phyloP scores from a whole-genome alignment of 2,113 vertebrate genomes.

The Melanostigma gelatinosum region DNA sequence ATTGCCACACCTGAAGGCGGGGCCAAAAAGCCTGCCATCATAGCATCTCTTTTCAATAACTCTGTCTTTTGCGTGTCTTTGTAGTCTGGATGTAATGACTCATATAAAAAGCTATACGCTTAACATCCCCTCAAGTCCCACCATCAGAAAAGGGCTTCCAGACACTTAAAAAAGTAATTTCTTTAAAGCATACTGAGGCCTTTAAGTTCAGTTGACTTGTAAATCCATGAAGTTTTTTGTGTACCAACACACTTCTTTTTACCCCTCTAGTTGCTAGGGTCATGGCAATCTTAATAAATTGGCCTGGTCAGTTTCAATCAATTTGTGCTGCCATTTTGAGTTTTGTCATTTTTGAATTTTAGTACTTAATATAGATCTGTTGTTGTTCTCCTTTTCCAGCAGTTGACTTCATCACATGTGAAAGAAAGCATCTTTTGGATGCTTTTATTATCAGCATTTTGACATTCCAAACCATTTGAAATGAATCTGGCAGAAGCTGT shows the following conservation, averaged over 20 bases:
- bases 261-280: neutral
- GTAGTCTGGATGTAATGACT: neutral
- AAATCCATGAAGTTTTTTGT: neutral
- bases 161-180: neutral
- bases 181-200: conserved; percentile 10
- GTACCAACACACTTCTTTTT: conserved; percentile 5
- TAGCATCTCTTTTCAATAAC: neutral
- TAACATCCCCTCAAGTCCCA: neutral
- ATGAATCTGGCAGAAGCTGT: neutral
- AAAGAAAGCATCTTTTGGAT: conserved; percentile 8
- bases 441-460: neutral
- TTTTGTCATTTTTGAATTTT: neutral
- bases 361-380: neutral
- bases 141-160: neutral
- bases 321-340: conserved; percentile 7
- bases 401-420: conserved; percentile 10
- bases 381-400: neutral
- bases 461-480: neutral
- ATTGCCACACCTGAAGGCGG: neutral
- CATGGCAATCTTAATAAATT: conserved; percentile 14
- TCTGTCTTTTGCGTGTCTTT: neutral
- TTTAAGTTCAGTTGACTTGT: conserved; percentile 6
- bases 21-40: neutral
- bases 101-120: neutral
- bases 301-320: neutral